phyloP scores from a whole-genome alignment of 2,888 invertebrate species.

The Nymphalis polychloros region DNA sequence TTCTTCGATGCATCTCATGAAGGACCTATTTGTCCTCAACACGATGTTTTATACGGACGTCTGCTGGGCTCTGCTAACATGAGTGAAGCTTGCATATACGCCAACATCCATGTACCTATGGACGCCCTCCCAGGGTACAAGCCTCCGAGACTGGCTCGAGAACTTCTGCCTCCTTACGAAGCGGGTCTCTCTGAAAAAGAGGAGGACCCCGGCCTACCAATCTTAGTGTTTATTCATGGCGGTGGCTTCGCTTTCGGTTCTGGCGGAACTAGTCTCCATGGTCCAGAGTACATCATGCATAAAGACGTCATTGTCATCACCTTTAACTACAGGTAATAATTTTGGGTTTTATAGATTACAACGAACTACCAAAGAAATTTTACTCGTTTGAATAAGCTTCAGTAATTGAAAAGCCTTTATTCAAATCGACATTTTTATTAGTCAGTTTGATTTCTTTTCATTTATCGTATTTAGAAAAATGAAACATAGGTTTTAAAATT shows the following conservation, averaged over 20 bases:
- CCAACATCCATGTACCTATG: constrained; percentile 67
- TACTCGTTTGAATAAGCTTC: background rate
- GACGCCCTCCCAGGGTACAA: constrained; percentile 45
- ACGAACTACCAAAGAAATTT: background rate
- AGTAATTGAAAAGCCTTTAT: too few species aligned
- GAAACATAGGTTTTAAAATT: too few species aligned
- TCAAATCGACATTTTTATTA: too few species aligned
- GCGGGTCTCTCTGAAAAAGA: constrained; percentile 36
- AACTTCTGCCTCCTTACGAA: constrained; percentile 43
- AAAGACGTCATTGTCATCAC: constrained; percentile 69
- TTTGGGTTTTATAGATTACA: background rate
- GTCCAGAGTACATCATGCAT: constrained; percentile 66
- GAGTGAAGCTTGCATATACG: constrained; percentile 68
- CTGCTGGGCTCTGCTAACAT: constrained; percentile 52
- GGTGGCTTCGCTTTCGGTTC: constrained; percentile 73
- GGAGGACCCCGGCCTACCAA: constrained; percentile 51
- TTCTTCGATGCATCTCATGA: constrained; percentile 80
- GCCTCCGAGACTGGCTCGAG: constrained; percentile 26
- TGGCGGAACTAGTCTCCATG: constrained; percentile 65
- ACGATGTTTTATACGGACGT: constrained; percentile 65
- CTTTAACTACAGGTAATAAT: constrained; percentile 71
- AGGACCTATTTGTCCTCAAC: constrained; percentile 83
- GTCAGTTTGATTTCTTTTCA: too few species aligned
- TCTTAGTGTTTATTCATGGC: constrained; percentile 71
- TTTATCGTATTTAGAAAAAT: too few species aligned